phyloP scores from a whole-genome alignment of 2,113 vertebrate species.

The Lates calcarifer region DNA sequence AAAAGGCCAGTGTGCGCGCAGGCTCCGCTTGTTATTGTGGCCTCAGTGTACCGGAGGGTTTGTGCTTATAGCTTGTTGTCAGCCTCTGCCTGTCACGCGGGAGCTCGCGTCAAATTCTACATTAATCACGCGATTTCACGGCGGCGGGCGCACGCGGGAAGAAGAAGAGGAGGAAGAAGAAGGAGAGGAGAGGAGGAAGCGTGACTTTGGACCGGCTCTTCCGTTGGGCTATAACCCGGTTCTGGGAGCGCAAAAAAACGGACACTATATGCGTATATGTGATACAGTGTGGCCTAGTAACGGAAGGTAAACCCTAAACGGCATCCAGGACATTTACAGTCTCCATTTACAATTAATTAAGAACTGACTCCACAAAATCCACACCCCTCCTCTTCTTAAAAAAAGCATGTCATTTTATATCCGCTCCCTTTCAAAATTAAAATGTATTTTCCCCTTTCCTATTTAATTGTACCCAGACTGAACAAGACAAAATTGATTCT shows the following conservation, averaged over 20 bases:
- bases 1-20: conserved; percentile 50
- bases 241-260: not conserved
- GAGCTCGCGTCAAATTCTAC: conserved; percentile 73
- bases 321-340: conserved; percentile 4
- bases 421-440: conserved; percentile 34
- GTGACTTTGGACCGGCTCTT: conserved; percentile 39
- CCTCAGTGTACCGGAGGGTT: conserved; percentile 47
- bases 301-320: not conserved
- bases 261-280: not conserved
- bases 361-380: not conserved
- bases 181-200: conserved; percentile 13
- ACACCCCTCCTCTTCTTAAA: not conserved
- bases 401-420: conserved; percentile 10
- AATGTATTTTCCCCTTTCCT: not conserved
- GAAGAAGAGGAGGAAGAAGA: no score
- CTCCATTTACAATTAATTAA: conserved; percentile 56
- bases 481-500: conserved; percentile 74
- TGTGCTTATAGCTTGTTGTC: conserved; percentile 67
- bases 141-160: conserved; percentile 21
- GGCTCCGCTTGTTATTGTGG: conserved; percentile 37
- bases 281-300: conserved; percentile 11
- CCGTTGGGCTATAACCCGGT: conserved; percentile 12
- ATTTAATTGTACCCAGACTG: conserved; percentile 49
- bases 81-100: conserved; percentile 63
- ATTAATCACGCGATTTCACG: conserved; percentile 76